Evolutionary conservation across 2,888 invertebrate genomes (phyloP), one percentile per base, ranked within the genome.

Genomic region (Dugesia japonica): DNA sequence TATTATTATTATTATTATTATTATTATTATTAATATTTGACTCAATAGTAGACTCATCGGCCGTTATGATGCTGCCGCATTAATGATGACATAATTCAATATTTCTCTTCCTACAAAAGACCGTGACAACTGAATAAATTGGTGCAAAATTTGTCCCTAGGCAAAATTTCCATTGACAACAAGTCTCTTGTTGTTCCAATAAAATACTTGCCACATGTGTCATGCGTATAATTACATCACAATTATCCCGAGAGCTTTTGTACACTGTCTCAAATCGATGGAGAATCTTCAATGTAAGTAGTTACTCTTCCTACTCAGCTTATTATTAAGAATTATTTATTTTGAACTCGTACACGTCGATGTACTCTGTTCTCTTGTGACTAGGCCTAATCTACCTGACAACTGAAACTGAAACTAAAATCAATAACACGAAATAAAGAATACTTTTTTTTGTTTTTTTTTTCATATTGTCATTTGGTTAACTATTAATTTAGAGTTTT

Each of bases 11-110:
- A 9, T 38, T 38, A 9, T 13, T 38, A 38, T 13, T 13, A 13
- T 13, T 56, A n/a, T 56, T 20, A 56, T 56, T 56, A 56, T 56
- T 56, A 56, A 56, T 56, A 56, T 56, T 56, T 56, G 56, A 56
- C 9, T 56, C 56, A 23, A 56, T 23, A 56, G 56, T n/a, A 56
- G 56, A 56, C 56, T 56, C 56, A 56, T 56, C 17, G 56, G 20
- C 56, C n/a, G 56, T 56, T 56, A 56, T 56, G 7, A 56, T 56
- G 56, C 56, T 56, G 56, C 56, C 9, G 56, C 56, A 56, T 4
- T 56, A 56, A 56, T n/a, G 56, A 56, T 56, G 56, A 56, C 56
- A 56, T 56, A 56, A 56, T 56, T 56, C 56, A 56, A 56, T 56
- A 56, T 56, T 56, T 56, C 56, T 56, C 56, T 56, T 56, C 56